Base-by-base conservation (phyloP, 1,140 invertebrate species). In the Marisa cornuarietis region DNA sequence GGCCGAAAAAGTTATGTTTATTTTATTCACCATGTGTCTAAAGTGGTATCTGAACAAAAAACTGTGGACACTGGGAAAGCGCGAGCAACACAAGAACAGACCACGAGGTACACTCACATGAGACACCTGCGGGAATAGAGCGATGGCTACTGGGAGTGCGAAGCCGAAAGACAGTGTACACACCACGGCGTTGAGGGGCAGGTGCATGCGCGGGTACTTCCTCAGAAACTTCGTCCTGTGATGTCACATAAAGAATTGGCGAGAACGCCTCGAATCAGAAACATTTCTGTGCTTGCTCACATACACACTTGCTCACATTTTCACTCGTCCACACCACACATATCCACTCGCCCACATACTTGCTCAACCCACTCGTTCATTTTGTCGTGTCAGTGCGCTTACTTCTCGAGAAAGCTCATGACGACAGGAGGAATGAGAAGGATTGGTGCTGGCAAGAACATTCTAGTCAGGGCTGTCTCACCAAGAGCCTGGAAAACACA, bases 91-190 rank as follows among this genome's bases (percentile, higher is more conserved):
- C 62, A 63, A 20, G n/a, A 63, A 63, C 62, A 63, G 62, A 20
- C 62, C n/a, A n/a, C 7, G 4, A n/a, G 76, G 76, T 20, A 73
- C 51, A 83, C 82, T 85, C 87, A 91, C 90, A 76, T 87, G 62
- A 42, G 89, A 90, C 76, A 88, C 85, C 80, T 92, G 91, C n/a
- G 91, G 91, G 79, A 92, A 92, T 14, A 92, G 71, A 7, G 91
- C 90, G 63, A 92, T 91, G 18, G 90, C 89, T 18, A 90, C 84
- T 49, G 91, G 91, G 51, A 92, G 83, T 16, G 91, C 91, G 62
- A 86, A 81, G 4, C 87, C 91, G 87, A 92, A 92, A n/a, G 88
- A 82, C 26, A 88, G 8, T 0, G 90, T 90, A 58, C 85, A 87
- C n/a, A 91, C 87, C 16, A 88, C 14, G 71, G 91, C 88, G 85